phyloP scores from a whole-genome alignment of 2,888 invertebrate species.

The Melangyna quadrimaculata region DNA sequence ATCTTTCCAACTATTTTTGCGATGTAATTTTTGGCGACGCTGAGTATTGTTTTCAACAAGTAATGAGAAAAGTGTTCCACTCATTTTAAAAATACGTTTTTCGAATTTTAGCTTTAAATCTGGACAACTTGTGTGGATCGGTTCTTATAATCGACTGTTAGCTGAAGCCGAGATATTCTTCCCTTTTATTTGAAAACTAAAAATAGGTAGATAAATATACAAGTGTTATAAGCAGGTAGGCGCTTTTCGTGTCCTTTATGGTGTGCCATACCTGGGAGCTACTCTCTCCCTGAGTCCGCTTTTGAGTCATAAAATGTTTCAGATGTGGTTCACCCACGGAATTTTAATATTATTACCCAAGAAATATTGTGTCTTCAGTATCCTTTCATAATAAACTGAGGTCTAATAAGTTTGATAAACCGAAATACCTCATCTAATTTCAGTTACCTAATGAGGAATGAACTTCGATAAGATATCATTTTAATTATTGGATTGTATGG shows the following conservation, averaged over 20 bases:
- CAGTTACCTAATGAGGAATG: neutral
- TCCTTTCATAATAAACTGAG: neutral
- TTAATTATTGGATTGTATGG: slow-evolving; percentile 31
- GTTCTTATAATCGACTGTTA: neutral
- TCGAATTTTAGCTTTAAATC: neutral
- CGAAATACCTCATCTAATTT: neutral
- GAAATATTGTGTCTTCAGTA: neutral
- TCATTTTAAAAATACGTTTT: slow-evolving; percentile 32
- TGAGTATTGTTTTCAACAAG: neutral
- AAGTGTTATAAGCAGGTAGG: neutral
- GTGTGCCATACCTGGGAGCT: neutral
- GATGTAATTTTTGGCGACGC: neutral
- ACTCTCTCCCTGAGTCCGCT: neutral
- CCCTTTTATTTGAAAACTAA: neutral
- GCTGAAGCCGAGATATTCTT: too few relatives aligned
- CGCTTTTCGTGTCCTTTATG: neutral
- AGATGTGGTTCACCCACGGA: neutral
- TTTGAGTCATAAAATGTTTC: slow-evolving; percentile 15
- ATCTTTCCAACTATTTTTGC: slow-evolving; percentile 28
- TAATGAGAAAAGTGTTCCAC: slow-evolving; percentile 38
- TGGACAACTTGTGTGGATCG: neutral
- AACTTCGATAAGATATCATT: slow-evolving; percentile 4
- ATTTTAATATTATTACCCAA: neutral
- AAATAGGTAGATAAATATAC: neutral
- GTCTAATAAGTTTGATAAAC: neutral